Evolutionary conservation across 2,888 invertebrate species (phyloP), one percentile per base, ranked within the genome.

Genomic region (Drosophila lacicola): DNA sequence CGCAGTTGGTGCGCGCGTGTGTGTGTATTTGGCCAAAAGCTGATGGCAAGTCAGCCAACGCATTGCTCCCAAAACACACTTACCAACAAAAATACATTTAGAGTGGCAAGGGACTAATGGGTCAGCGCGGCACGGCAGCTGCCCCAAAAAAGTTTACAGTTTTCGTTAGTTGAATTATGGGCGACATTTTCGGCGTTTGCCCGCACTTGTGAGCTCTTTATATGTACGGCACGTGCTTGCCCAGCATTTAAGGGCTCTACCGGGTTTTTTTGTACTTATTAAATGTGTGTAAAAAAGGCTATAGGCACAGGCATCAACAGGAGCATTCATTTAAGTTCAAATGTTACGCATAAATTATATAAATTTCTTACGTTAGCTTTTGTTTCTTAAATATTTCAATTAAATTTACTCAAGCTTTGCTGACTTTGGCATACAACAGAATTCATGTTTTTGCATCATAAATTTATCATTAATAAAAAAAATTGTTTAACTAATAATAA

Each of bases 101-200:
- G 39, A 45, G 56, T 62, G 53, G 60, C 69, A 64, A 53, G 46
- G 37, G 13, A 33, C 61, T 72, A 76, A 76, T 67, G 70, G 56
- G 47, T 49, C 50, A 44, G 37, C 29, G 47, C 25, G 57, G 65
- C 41, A 63, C 37, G 63, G 54, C 66, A 61, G 74, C 65, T 66
- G 74, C 53, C 21, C 21, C 29, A 29, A 29, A 57, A 80, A 77
- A 80, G 80, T 79, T 77, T 80, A 70, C 57, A 80, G 70, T 74
- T 80, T 77, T 61, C 36, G 65, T 74, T 79, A 80, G 78, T 80
- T 79, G 80, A 79, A 80, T 77, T 80, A 80, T 80, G 73, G 70
- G 60, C 62, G 36, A 64, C 76, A 68, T 60, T 69, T 62, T 70
- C 36, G 51, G 25, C 21, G 53, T 42, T 46, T 58, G 34, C 19